These are phyloP conservation scores for Thymelicus sylvestris DNA, from an alignment of 2,888 invertebrate species.

Conservation along the genomic window DNA sequence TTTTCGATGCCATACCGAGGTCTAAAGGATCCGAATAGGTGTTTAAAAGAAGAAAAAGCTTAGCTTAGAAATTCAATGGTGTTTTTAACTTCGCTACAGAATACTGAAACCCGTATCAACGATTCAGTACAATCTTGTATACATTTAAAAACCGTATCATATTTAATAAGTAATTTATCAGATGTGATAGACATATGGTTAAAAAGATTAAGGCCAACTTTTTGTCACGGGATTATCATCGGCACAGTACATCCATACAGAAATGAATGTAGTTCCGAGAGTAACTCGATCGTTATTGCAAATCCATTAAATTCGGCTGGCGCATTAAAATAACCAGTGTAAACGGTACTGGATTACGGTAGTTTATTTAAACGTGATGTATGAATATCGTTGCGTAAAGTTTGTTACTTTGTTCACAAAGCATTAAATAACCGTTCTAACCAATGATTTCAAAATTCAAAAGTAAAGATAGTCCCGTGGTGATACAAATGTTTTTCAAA, in stretches of 20 bases:
- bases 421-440: neutral
- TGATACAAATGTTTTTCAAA: too few species aligned
- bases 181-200: neutral
- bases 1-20: too few species aligned
- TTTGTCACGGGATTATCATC: neutral
- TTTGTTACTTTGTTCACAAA: slow-evolving; percentile 20
- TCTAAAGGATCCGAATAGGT: too few species aligned
- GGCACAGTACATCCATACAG: neutral
- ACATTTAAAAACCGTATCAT: too few species aligned
- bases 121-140: too few species aligned
- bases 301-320: slow-evolving; percentile 11
- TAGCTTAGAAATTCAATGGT: too few species aligned
- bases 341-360: slow-evolving; percentile 14
- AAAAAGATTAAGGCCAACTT: slow-evolving; percentile 27
- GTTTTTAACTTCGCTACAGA: too few species aligned
- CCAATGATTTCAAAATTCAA: too few species aligned
- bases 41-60: too few species aligned
- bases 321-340: slow-evolving; percentile 14
- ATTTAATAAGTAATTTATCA: neutral
- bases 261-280: neutral
- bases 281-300: slow-evolving; percentile 14
- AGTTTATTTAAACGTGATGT: slow-evolving; percentile 3
- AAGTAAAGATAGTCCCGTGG: too few species aligned
- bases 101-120: too few species aligned
- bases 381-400: slow-evolving; percentile 3